Evolutionary conservation across 1,140 invertebrate species (phyloP), one percentile per base, ranked within the genome.

Genomic region (Druon quercuslanigerum): DNA sequence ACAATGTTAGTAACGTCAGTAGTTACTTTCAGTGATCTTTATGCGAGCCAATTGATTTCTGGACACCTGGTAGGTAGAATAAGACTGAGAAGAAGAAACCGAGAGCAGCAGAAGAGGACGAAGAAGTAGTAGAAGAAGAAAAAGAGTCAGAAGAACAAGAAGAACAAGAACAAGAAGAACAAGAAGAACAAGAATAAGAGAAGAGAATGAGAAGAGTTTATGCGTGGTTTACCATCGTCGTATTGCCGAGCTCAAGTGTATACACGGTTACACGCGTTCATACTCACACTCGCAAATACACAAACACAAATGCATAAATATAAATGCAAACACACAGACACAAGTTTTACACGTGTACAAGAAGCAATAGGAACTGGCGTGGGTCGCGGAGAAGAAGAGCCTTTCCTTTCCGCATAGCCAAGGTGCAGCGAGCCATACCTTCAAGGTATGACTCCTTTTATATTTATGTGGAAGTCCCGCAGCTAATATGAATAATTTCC

Each of bases 391-490:
- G 82, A 85, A 82, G 82, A 85, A 84, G 84, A 87, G 85, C 83
- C 88, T 90, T 88, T 90, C 86, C 90, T 91, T 91, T 91, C 90
- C 90, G 90, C 90, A 91, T 91, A 91, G 85, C 80, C 89, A 84
- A 88, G 84, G 87, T 88, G 89, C 89, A 91, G 86, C 89, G 79
- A 90, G 89, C 88, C 90, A 88, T 90, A 88, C 87, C 84, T 85
- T 79, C 57, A 60, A 60, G 20, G 57, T 72, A 75, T 72, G 71
- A 75, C 76, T 82, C 74, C 46, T 84, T 81, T 84, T 86, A 81
- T 75, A 73, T 78, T 46, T 75, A 77, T 71, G 82, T 82, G 79
- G 76, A 84, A 84, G 76, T 81, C 74, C 73, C 73, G 75, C 77
- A 83, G 82, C 75, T 85, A 84, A 86, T 87, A 87, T 84, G 86